phyloP scores from a whole-genome alignment of 2,797 vertebrate genomes.

The Varecia variegata region DNA sequence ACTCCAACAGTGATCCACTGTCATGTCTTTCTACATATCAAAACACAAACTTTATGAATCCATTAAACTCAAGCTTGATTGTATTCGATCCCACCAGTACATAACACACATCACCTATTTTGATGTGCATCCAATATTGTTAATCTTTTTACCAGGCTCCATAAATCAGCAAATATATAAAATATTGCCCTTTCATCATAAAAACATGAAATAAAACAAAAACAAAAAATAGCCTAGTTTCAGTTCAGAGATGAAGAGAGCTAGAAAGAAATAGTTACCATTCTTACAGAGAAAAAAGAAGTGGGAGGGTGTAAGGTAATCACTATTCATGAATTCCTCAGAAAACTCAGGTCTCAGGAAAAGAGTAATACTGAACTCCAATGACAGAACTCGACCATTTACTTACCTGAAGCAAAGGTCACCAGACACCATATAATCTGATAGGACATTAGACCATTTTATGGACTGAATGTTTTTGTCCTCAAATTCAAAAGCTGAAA shows the following conservation, averaged over 20 bases:
- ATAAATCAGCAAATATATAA: background rate
- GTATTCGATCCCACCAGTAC: background rate
- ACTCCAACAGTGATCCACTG: background rate
- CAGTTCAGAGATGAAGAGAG: background rate
- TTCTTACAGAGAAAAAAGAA: too few relatives aligned
- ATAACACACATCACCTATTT: background rate
- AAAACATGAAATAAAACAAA: background rate
- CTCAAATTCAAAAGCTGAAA: background rate
- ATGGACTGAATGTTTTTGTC: background rate
- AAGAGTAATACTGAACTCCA: background rate
- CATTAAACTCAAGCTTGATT: background rate
- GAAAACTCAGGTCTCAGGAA: background rate
- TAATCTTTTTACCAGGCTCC: background rate
- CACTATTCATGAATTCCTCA: background rate
- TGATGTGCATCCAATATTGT: background rate
- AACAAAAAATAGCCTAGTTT: conserved; percentile 11
- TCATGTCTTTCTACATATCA: background rate
- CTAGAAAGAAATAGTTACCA: background rate
- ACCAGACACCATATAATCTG: background rate
- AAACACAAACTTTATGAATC: background rate
- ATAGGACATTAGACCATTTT: background rate
- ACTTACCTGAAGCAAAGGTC: background rate
- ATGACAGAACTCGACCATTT: background rate
- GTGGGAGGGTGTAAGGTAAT: background rate
- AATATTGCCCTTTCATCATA: background rate